A percentile compares a stretch with the other conserved stretches of the same genome.
Conservation (phyloP, 92 coral and sea anemone genomes). For the Montipora capitata region DNA sequence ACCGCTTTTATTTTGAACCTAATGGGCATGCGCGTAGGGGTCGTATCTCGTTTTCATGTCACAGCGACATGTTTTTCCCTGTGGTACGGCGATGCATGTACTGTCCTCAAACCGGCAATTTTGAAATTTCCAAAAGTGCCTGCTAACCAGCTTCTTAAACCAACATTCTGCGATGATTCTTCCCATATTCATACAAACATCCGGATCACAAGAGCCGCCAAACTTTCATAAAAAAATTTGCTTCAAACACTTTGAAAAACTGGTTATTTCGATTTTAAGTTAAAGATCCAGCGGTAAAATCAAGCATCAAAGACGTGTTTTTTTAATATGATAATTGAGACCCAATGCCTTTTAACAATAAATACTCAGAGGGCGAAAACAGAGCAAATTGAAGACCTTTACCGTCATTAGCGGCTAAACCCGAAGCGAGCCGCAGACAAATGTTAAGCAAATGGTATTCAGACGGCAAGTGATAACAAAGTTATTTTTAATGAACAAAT, state of each 20-base stretch:
- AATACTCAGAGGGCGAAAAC: not conserved
- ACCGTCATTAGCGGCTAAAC: slow-evolving; percentile 43
- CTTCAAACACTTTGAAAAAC: slow-evolving; percentile 64
- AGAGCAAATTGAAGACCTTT: not conserved
- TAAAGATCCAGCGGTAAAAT: too few relatives aligned
- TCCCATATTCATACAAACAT: slow-evolving; percentile 82
- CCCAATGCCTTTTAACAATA: slow-evolving; percentile 32
- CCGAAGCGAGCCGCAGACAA: slow-evolving; percentile 45
- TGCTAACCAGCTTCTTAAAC: slow-evolving; percentile 84
- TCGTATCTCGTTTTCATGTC: slow-evolving; percentile 57
- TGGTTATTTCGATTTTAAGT: not conserved
- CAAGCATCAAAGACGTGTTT: too few relatives aligned
- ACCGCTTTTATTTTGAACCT: slow-evolving; percentile 82
- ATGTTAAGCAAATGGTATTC: slow-evolving; percentile 66
- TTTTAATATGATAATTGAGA: too few relatives aligned
- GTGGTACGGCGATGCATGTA: not conserved
- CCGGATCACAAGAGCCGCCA: slow-evolving; percentile 70
- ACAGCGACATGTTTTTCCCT: not conserved
- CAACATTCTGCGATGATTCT: slow-evolving; percentile 81
- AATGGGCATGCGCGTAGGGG: slow-evolving; percentile 76
- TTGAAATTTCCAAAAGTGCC: slow-evolving; percentile 84
- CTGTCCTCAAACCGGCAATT: slow-evolving; percentile 81
- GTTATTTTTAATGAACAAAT: slow-evolving; percentile 77
- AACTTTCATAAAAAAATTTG: slow-evolving; percentile 78
- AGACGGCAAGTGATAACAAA: slow-evolving; percentile 71